phyloP scores from a whole-genome alignment of 2,113 vertebrate genomes.

The Myodes glareolus region DNA sequence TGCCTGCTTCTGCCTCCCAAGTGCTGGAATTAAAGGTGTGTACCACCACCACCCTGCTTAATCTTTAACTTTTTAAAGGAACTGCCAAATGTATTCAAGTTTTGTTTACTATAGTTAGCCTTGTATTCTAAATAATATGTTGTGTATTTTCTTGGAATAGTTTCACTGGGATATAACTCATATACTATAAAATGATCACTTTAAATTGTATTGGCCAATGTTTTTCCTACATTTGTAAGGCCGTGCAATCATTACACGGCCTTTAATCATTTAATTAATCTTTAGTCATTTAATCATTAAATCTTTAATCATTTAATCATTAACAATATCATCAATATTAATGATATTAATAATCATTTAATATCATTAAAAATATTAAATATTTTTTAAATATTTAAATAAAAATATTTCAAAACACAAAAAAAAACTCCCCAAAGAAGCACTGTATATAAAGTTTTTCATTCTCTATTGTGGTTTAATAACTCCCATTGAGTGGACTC shows the following conservation, averaged over 20 bases:
- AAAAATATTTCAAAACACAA: neutral
- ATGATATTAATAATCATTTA: no score
- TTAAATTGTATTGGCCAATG: neutral
- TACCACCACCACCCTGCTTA: neutral
- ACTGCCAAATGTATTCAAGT: neutral
- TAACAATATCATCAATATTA: no score
- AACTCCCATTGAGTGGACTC: neutral
- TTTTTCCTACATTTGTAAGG: neutral
- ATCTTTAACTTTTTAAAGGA: neutral
- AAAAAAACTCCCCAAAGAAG: neutral
- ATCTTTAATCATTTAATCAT: no score
- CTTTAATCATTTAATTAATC: no score
- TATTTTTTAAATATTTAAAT: no score
- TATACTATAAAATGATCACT: neutral
- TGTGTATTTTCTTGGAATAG: neutral
- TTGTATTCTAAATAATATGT: slow-evolving; percentile 29
- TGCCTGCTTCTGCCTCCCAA: no score
- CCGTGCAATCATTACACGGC: no score
- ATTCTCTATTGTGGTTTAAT: neutral
- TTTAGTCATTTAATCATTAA: no score
- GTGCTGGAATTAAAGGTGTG: no score
- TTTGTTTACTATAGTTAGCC: neutral
- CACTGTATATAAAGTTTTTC: neutral
- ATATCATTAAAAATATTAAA: no score
- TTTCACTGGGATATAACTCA: neutral